Evolutionary conservation across 2,797 vertebrate species (phyloP).

Genomic region (Alauda arvensis): DNA sequence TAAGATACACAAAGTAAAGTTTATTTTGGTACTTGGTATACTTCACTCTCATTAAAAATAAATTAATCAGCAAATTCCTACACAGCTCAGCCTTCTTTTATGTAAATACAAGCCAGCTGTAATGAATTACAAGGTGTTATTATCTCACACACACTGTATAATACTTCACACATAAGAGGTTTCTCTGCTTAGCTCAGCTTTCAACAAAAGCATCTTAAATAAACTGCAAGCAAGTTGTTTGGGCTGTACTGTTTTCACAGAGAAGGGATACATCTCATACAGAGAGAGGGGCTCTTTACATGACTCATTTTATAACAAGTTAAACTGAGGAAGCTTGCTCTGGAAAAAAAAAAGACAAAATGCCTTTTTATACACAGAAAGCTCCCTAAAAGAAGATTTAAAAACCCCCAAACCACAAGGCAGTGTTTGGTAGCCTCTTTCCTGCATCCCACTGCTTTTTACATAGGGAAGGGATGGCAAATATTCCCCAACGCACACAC

Average conservation of each 20-base stretch:
- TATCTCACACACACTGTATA: slow-evolving; percentile 71
- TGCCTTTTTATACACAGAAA: slow-evolving; percentile 50
- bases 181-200: slow-evolving; percentile 71
- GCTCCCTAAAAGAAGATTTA: background rate
- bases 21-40: slow-evolving; percentile 81
- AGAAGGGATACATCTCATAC: slow-evolving; percentile 77
- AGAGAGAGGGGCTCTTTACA: slow-evolving; percentile 76
- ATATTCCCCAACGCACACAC: background rate
- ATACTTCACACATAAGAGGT: slow-evolving; percentile 70
- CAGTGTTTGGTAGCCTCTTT: background rate
- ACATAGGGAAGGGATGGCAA: background rate
- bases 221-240: slow-evolving; percentile 77
- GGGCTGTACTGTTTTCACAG: slow-evolving; percentile 79
- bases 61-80: slow-evolving; percentile 85
- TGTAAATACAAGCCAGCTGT: slow-evolving; percentile 82
- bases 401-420: background rate
- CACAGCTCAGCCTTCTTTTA: slow-evolving; percentile 77
- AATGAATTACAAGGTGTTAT: slow-evolving; percentile 81
- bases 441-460: background rate
- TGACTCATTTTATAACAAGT: slow-evolving; percentile 78
- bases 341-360: slow-evolving; percentile 58
- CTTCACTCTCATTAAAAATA: slow-evolving; percentile 84
- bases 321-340: slow-evolving; percentile 74
- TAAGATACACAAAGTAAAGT: slow-evolving; percentile 80
- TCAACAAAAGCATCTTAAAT: slow-evolving; percentile 83